A percentile compares a stretch with the other conserved stretches of the same genome.
Conservation (phyloP, 2,113 vertebrate genomes). For the Epinephelus fuscoguttatus region DNA sequence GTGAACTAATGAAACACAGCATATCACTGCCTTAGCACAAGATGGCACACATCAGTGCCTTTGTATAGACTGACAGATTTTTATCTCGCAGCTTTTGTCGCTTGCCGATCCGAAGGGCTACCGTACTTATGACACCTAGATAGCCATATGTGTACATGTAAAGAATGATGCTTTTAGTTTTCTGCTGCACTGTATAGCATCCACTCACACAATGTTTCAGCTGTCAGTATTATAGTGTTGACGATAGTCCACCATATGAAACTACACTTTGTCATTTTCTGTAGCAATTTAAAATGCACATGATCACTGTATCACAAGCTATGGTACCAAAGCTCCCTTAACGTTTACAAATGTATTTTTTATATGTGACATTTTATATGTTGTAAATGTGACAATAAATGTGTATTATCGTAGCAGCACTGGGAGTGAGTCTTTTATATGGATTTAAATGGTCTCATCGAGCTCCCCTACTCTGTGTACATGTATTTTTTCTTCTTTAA, state of each 20-base stretch:
- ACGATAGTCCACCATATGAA: slow-evolving; percentile 35
- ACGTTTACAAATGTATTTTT: slow-evolving; percentile 86
- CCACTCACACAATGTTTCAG: slow-evolving; percentile 44
- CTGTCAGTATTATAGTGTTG: background rate
- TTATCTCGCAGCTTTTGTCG: slow-evolving; percentile 49
- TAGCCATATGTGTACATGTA: slow-evolving; percentile 37
- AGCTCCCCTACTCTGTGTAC: background rate
- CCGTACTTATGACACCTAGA: slow-evolving; percentile 30
- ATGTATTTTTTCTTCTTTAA: background rate
- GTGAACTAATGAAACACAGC: slow-evolving; percentile 63
- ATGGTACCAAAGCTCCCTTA: slow-evolving; percentile 86
- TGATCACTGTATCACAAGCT: slow-evolving; percentile 78
- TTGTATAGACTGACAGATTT: slow-evolving; percentile 49
- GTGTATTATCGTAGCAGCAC: slow-evolving; percentile 57
- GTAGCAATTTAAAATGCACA: slow-evolving; percentile 68
- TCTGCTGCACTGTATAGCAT: slow-evolving; percentile 51
- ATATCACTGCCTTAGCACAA: slow-evolving; percentile 78
- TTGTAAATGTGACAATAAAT: slow-evolving; percentile 82
- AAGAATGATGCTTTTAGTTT: slow-evolving; percentile 23
- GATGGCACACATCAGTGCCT: slow-evolving; percentile 58
- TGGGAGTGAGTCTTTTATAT: slow-evolving; percentile 1
- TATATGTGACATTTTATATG: slow-evolving; percentile 80
- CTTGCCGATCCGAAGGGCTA: slow-evolving; percentile 43
- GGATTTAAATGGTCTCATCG: background rate
- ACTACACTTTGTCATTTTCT: slow-evolving; percentile 38